Evolutionary conservation across 2,888 invertebrate genomes (phyloP).

Genomic region (Ligdia adustata): DNA sequence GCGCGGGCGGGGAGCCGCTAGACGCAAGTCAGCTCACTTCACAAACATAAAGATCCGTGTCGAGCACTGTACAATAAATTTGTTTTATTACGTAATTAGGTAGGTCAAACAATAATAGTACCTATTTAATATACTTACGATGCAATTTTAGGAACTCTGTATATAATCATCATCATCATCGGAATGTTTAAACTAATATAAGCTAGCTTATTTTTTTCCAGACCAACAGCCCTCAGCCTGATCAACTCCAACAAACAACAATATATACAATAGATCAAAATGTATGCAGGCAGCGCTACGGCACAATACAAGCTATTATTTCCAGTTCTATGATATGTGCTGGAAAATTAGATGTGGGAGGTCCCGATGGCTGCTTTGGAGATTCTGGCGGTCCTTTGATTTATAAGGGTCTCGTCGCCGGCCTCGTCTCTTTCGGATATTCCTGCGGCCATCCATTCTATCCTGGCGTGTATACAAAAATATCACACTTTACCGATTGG

Average conservation of each 20-base stretch:
- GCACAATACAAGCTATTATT: constrained; percentile 61
- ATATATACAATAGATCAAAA: constrained; percentile 59
- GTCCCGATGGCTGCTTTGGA: constrained; percentile 73
- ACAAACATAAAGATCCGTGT: too few species aligned
- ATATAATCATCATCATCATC: too few species aligned
- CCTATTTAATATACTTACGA: too few species aligned
- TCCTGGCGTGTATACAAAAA: constrained; percentile 75
- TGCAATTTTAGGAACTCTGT: too few species aligned
- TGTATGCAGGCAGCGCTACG: constrained; percentile 61
- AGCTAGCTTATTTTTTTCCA: constrained; percentile 39
- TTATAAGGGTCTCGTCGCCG: constrained; percentile 71
- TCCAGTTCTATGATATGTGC: constrained; percentile 73
- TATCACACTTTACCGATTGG: constrained; percentile 72
- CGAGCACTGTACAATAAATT: too few species aligned
- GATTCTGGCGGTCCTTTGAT: constrained; percentile 75
- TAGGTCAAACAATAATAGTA: too few species aligned
- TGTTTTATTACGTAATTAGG: too few species aligned
- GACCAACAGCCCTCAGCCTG: constrained; percentile 65
- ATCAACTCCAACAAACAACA: constrained; percentile 64
- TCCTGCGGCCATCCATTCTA: constrained; percentile 70
- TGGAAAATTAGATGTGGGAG: constrained; percentile 63
- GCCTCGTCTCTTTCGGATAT: constrained; percentile 73
- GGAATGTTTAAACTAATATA: too few species aligned
- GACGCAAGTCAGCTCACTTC: too few species aligned
- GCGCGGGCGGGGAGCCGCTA: too few species aligned